phyloP scores from a whole-genome alignment of 2,888 invertebrate genomes.

The Limnephilus lunatus region DNA sequence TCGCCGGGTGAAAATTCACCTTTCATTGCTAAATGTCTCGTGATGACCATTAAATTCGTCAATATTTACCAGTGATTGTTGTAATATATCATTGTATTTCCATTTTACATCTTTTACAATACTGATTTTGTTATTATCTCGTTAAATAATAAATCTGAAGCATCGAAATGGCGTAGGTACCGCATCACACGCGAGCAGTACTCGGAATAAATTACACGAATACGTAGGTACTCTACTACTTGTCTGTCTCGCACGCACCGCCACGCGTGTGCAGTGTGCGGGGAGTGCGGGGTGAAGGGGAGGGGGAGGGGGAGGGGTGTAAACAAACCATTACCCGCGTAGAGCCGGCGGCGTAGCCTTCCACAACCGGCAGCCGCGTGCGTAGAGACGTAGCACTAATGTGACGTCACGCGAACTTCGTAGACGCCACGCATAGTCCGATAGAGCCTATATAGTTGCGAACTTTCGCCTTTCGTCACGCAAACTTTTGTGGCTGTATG shows the following conservation, averaged over 20 bases:
- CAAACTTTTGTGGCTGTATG: neutral
- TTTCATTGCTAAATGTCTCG: too few relatives aligned
- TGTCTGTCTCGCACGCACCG: constrained; percentile 38
- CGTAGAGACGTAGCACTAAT: constrained; percentile 65
- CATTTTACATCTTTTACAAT: too few relatives aligned
- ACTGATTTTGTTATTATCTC: too few relatives aligned
- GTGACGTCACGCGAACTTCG: constrained; percentile 50
- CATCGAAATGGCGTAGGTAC: neutral
- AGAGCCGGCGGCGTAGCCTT: constrained; percentile 67
- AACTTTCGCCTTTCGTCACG: neutral
- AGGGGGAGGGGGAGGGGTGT: constrained; percentile 48
- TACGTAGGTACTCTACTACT: constrained; percentile 16
- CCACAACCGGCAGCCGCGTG: constrained; percentile 67
- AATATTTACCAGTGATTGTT: too few relatives aligned
- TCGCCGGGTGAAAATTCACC: too few relatives aligned
- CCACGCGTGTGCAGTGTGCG: constrained; percentile 46
- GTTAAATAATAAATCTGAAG: neutral
- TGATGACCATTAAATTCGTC: too few relatives aligned
- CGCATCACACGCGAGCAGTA: neutral
- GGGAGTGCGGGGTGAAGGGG: constrained; percentile 37
- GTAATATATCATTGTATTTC: too few relatives aligned
- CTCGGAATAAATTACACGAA: neutral
- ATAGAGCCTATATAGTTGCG: neutral
- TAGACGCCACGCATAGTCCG: constrained; percentile 32
- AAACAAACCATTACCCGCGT: constrained; percentile 62